Conservation (phyloP, 2,888 invertebrate genomes). For the Bombylius major region DNA sequence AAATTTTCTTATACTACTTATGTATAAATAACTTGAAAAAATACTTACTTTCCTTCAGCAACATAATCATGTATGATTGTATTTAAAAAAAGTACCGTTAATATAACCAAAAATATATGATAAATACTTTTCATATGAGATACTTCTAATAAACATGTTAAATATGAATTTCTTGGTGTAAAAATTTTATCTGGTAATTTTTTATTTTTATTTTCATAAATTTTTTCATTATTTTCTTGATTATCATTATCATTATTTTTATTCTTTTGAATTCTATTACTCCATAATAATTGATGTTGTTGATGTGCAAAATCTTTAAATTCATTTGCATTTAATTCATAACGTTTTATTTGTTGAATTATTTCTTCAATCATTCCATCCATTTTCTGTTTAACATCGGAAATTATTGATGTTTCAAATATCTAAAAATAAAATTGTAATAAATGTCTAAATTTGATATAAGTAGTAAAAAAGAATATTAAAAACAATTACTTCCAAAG, state of each 20-base stretch:
- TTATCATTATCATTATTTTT: not conserved
- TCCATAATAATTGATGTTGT: slow-evolving; percentile 12
- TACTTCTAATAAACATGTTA: slow-evolving; percentile 65
- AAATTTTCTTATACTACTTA: too few species aligned
- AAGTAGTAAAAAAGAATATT: not conserved
- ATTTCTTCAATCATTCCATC: slow-evolving; percentile 30
- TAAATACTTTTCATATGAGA: slow-evolving; percentile 73
- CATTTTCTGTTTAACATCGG: slow-evolving; percentile 28
- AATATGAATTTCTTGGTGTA: slow-evolving; percentile 57
- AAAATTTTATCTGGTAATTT: slow-evolving; percentile 51
- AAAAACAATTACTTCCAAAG: not conserved
- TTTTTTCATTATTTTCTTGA: too few species aligned
- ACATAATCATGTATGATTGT: slow-evolving; percentile 60
- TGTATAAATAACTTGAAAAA: too few species aligned
- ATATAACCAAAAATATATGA: slow-evolving; percentile 68
- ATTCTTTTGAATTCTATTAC: slow-evolving; percentile 8
- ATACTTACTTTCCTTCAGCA: slow-evolving; percentile 55
- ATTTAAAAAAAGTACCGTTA: slow-evolving; percentile 59
- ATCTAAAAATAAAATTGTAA: slow-evolving; percentile 8
- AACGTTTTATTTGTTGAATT: slow-evolving; percentile 27
- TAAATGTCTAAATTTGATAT: too few species aligned
- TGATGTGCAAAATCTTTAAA: slow-evolving; percentile 24
- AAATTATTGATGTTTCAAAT: slow-evolving; percentile 23
- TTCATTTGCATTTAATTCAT: slow-evolving; percentile 26
- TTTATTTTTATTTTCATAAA: not conserved